Evolutionary conservation across 1,140 invertebrate genomes (phyloP), one percentile per base, ranked within the genome.

Genomic region (Ips nitidus): DNA sequence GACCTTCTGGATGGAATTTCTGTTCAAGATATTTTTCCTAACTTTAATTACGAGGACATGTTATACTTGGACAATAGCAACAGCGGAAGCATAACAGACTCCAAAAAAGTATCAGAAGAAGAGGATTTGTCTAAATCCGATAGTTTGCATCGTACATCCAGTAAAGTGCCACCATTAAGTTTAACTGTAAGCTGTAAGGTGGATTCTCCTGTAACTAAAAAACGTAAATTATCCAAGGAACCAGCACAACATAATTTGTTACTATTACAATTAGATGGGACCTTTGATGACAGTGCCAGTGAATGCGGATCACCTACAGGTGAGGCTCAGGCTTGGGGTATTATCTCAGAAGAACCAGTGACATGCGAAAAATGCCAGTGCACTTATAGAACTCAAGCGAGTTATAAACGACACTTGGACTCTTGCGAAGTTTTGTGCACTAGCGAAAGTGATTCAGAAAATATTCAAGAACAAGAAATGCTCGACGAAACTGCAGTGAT

Each of bases 301-400:
- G 84, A 82, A 80, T 80, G 78, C 70, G 78, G 72, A 41, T 80
- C 78, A 38, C 77, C 78, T 38, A 65, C 72, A 70, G 69, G 56
- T 3, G 47, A 74, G 52, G 57, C n/a, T 22, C 69, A 70, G 40
- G 63, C 75, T 65, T 41, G 68, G 4, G 77, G 77, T 77, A 68
- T 63, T 8, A 80, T 83, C 56, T 77, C 79, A 47, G 89, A 90
- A 73, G 88, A 86, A 71, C 90, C 93, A 22, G 94, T 95, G 0
- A 93, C 91, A 74, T 97, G 95, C 81, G 87, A 90, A 71, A 86
- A 90, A 61, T 98, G 95, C 79, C 91, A 93, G 75, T 90, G 93
- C 75, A 91, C 93, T 2, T 98, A 97, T 78, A 85, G 94, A 76
- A 97, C 93, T 6, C 89, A 88, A 72, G 88, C 91, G 57, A 95